phyloP scores from a whole-genome alignment of 2,797 vertebrate species.

The Sebastes matsubarae region DNA sequence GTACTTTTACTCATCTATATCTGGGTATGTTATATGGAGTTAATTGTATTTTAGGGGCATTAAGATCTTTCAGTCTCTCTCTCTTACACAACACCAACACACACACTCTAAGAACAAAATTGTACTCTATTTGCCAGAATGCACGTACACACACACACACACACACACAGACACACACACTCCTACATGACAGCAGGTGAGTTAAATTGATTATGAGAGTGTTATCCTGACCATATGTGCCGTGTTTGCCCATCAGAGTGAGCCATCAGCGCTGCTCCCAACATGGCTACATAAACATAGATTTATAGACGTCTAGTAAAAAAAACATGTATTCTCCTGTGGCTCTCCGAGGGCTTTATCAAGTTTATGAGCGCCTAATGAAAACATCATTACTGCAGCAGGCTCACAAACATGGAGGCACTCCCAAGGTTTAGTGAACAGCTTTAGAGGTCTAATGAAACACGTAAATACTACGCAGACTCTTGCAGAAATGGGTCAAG shows the following conservation, averaged over 20 bases:
- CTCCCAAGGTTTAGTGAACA: background rate
- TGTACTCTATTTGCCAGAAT: background rate
- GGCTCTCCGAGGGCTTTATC: background rate
- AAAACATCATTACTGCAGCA: slow-evolving; percentile 21
- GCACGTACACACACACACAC: background rate
- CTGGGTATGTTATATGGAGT: too few relatives aligned
- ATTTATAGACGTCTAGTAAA: slow-evolving; percentile 24
- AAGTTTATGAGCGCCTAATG: slow-evolving; percentile 19
- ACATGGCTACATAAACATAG: slow-evolving; percentile 11
- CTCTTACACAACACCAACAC: background rate
- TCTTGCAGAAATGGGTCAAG: background rate
- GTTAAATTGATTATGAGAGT: slow-evolving; percentile 9
- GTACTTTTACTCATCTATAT: too few relatives aligned
- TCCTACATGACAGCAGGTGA: slow-evolving; percentile 12
- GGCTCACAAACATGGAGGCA: slow-evolving; percentile 2
- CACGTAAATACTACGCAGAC: background rate
- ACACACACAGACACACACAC: background rate
- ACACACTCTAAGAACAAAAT: background rate
- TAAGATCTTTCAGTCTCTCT: background rate
- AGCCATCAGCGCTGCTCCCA: slow-evolving; percentile 21
- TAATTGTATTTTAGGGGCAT: background rate
- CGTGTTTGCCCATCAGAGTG: background rate
- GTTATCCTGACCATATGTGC: slow-evolving; percentile 34
- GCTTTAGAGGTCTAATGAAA: background rate
- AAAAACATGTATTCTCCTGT: background rate